Percentiles rank a stretch among this genome's conserved stretches.
Evolutionary conservation across 35 echinoderm and acorn worm species (phyloP).

Genomic region (Lytechinus pictus): DNA sequence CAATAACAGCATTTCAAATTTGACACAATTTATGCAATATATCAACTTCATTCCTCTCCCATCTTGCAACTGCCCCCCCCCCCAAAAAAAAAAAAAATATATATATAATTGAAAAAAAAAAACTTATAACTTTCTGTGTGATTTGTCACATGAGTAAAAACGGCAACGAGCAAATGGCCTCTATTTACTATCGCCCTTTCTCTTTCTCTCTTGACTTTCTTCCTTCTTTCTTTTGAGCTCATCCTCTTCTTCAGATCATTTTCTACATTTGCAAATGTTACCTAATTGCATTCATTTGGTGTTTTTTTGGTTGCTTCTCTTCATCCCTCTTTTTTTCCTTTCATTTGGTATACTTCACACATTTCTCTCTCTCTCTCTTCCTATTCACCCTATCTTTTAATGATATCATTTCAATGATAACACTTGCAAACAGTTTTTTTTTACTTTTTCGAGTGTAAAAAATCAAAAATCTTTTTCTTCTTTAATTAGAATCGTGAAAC

Average conservation of each 20-base stretch:
- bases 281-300: too few relatives aligned
- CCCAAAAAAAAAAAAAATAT: not conserved
- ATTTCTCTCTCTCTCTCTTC: not conserved
- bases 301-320: not conserved
- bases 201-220: not conserved
- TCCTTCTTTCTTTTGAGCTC: too few relatives aligned
- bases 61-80: too few relatives aligned
- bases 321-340: not conserved
- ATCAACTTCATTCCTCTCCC: too few relatives aligned
- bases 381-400: not conserved
- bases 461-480: slow-evolving; percentile 23
- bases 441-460: slow-evolving; percentile 35
- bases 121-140: too few relatives aligned
- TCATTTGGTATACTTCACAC: not conserved
- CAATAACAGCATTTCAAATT: too few relatives aligned
- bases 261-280: too few relatives aligned
- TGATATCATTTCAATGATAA: not conserved
- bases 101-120: not conserved
- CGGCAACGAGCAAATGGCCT: too few relatives aligned
- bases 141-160: too few relatives aligned
- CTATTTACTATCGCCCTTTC: not conserved
- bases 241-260: too few relatives aligned
- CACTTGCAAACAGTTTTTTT: not conserved
- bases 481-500: slow-evolving; percentile 46
- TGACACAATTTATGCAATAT: too few relatives aligned